phyloP scores from a whole-genome alignment of 2,888 invertebrate species.

The Metallyticus violacea region DNA sequence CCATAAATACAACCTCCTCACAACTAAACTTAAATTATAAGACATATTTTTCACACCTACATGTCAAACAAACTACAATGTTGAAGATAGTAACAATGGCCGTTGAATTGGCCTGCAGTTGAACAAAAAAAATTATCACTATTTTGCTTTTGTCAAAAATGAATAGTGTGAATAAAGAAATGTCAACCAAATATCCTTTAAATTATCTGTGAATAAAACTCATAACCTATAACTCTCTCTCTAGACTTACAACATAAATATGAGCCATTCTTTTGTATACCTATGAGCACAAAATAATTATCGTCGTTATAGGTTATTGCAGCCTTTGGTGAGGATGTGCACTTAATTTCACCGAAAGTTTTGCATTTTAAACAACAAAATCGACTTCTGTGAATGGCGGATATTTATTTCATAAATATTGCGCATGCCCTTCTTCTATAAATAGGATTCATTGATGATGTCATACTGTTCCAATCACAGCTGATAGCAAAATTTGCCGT shows the following conservation, averaged over 20 bases:
- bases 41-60: not conserved
- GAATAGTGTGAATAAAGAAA: not conserved
- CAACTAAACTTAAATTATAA: not conserved
- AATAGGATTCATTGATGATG: constrained; percentile 33
- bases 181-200: not conserved
- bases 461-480: constrained; percentile 33
- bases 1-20: not conserved
- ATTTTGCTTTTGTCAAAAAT: not conserved
- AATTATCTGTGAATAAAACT: not conserved
- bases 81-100: not conserved
- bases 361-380: constrained; percentile 16
- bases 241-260: not conserved
- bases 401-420: constrained; percentile 31
- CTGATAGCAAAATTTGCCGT: constrained; percentile 8
- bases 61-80: not conserved
- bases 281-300: not conserved
- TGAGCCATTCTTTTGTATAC: not conserved
- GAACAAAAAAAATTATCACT: not conserved
- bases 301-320: not conserved
- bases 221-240: not conserved
- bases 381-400: constrained; percentile 25
- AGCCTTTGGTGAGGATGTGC: not conserved
- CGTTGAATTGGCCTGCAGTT: not conserved
- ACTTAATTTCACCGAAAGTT: not conserved
- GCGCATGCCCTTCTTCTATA: constrained; percentile 34